A percentile compares a stretch with the other conserved stretches of the same genome.
phyloP scores from a whole-genome alignment of 2,888 invertebrate genomes.

The Agrypnus murinus region DNA sequence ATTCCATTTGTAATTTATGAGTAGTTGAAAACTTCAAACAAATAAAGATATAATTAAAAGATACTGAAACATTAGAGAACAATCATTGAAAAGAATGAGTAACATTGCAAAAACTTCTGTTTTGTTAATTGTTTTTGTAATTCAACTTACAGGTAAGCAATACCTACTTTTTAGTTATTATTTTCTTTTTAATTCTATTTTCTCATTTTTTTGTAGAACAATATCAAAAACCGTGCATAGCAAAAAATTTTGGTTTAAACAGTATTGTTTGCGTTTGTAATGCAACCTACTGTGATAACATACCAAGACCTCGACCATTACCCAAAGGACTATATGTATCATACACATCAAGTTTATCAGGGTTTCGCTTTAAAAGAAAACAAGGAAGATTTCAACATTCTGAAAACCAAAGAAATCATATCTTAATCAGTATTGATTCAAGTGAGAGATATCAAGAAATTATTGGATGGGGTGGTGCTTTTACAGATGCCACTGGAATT shows the following conservation, averaged over 20 bases:
- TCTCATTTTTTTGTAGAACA: conserved; percentile 47
- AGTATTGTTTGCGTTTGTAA: conserved; percentile 71
- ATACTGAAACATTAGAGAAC: too few relatives aligned
- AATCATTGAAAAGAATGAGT: too few relatives aligned
- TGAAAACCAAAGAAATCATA: neutral
- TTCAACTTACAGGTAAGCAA: too few relatives aligned
- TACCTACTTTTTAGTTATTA: too few relatives aligned
- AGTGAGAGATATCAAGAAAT: conserved; percentile 76
- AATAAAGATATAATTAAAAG: too few relatives aligned
- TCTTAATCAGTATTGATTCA: conserved; percentile 14
- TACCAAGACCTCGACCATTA: conserved; percentile 58
- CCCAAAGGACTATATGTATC: conserved; percentile 58
- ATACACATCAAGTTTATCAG: conserved; percentile 71
- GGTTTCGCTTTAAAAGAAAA: conserved; percentile 74
- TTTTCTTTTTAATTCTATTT: too few relatives aligned
- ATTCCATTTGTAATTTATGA: too few relatives aligned
- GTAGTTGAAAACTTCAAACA: too few relatives aligned
- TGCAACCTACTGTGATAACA: conserved; percentile 69
- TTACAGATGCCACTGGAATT: conserved; percentile 80
- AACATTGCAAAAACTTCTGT: too few relatives aligned
- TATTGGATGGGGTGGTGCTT: conserved; percentile 88
- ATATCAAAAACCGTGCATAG: conserved; percentile 19
- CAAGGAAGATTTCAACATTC: conserved; percentile 68
- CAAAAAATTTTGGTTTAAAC: conserved; percentile 22
- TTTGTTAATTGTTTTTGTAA: too few relatives aligned